A percentile compares a stretch with the other conserved stretches of the same genome.
Evolutionary conservation across 1,140 invertebrate genomes (phyloP).

Genomic region (Drosophila sucinea): DNA sequence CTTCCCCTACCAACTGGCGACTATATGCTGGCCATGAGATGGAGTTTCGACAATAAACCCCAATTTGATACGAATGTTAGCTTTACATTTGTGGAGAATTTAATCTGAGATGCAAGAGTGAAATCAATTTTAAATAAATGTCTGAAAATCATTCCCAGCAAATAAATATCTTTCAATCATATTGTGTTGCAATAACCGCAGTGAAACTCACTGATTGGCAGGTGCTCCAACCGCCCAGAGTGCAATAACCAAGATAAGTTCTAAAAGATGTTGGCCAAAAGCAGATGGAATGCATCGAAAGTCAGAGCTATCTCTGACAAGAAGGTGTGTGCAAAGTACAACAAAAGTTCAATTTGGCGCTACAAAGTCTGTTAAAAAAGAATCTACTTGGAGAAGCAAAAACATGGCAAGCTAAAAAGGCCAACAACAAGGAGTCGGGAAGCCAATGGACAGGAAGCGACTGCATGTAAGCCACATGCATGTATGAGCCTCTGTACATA

Average conservation of each 20-base stretch:
- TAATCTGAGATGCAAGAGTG: not conserved
- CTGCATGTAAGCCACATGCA: slow-evolving; percentile 54
- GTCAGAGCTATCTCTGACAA: slow-evolving; percentile 44
- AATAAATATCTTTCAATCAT: slow-evolving; percentile 14
- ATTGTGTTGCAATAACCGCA: slow-evolving; percentile 32
- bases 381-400: slow-evolving; percentile 64
- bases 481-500: not conserved
- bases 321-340: slow-evolving; percentile 40
- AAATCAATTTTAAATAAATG: not conserved
- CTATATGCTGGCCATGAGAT: not conserved
- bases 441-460: slow-evolving; percentile 65
- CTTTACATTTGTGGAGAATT: too few relatives aligned
- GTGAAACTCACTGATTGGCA: slow-evolving; percentile 17
- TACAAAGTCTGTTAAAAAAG: slow-evolving; percentile 75
- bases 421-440: slow-evolving; percentile 8
- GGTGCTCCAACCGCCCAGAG: slow-evolving; percentile 19
- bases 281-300: slow-evolving; percentile 23
- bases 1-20: not conserved
- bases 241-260: slow-evolving; percentile 27
- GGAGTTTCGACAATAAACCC: not conserved
- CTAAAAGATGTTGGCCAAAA: slow-evolving; percentile 44
- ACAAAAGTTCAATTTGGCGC: slow-evolving; percentile 79
- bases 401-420: slow-evolving; percentile 54
- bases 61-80: not conserved
- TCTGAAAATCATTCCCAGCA: not conserved